Base-by-base conservation (phyloP, 1,140 invertebrate species). In the Sweltsa coloradensis region DNA sequence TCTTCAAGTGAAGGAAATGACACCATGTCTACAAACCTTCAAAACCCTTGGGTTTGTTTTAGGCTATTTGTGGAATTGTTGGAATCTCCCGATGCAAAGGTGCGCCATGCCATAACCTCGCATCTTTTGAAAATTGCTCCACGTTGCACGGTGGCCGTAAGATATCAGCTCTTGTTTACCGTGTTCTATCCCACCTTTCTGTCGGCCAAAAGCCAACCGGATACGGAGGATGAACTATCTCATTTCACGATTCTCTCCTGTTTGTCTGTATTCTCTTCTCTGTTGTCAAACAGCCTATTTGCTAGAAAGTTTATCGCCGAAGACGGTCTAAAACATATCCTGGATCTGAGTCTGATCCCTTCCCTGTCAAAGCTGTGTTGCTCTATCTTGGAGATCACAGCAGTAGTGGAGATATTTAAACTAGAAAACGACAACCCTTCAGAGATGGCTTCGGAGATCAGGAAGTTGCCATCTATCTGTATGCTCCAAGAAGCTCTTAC, bases 121-220 rank as follows among this genome's bases (percentile, higher is more conserved):
- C 78, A 81, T 55, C 57, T 81, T 14, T 59, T 78, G 3, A 69
- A 73, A 49, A 67, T 78, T 3, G 73, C 73, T 1, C 69, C 73
- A 0, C 65, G 67, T 21, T 73, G 69, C 40, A 69, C 65, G 2
- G 64, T 65, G 23, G 58, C 68, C 22, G 68, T 79, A 29, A 73
- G 71, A 40, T 66, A 69, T 23, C 72, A 78, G 46, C 59, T 80
- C 7, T 61, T 79, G 0, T 70, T 74, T 41, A 68, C 65, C 37
- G 72, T 80, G 0, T 73, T 79, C 48, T 76, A 74, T 52, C 76
- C 78, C 0, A 72, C 69, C 0, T 79, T 80, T 52, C 58, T 75
- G 5, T 69, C 67, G 7, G 66, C 72, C 0, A 77, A 76, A 62
- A 65, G 31, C 52, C 59, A 37, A 74, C 68, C 47, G 53, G 59